Evolutionary conservation across 2,888 invertebrate species (phyloP).

Genomic region (Scrobipalpa costella): DNA sequence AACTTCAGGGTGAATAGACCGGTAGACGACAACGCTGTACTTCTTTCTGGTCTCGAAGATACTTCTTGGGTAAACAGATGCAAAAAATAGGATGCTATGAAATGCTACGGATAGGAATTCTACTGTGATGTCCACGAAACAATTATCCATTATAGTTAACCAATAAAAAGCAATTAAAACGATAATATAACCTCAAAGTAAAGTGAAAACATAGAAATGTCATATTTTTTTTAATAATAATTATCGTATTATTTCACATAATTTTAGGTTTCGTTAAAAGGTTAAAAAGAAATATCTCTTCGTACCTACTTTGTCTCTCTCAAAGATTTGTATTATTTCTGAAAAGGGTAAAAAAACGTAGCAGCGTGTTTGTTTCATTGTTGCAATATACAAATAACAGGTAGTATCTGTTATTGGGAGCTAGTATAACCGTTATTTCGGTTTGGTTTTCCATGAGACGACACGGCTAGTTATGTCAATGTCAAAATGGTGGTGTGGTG

Average conservation of each 20-base stretch:
- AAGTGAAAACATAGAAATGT: neutral
- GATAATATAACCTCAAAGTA: neutral
- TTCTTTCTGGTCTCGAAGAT: conserved; percentile 83
- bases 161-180: too few relatives aligned
- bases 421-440: neutral
- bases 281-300: neutral
- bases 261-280: neutral
- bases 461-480: neutral
- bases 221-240: neutral
- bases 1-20: conserved; percentile 83
- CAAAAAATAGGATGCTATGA: conserved; percentile 82
- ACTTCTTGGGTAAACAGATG: conserved; percentile 83
- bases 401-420: neutral
- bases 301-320: neutral
- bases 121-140: conserved; percentile 78
- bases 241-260: neutral
- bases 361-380: neutral
- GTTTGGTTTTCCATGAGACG: neutral
- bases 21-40: conserved; percentile 82
- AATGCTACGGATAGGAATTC: conserved; percentile 85
- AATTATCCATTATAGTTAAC: conserved; percentile 66
- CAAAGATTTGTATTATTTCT: neutral
- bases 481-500: neutral
- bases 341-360: neutral
- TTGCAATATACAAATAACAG: neutral